Conservation (phyloP, 92 coral and sea anemone genomes). For the Chrysogorgia sp. region DNA sequence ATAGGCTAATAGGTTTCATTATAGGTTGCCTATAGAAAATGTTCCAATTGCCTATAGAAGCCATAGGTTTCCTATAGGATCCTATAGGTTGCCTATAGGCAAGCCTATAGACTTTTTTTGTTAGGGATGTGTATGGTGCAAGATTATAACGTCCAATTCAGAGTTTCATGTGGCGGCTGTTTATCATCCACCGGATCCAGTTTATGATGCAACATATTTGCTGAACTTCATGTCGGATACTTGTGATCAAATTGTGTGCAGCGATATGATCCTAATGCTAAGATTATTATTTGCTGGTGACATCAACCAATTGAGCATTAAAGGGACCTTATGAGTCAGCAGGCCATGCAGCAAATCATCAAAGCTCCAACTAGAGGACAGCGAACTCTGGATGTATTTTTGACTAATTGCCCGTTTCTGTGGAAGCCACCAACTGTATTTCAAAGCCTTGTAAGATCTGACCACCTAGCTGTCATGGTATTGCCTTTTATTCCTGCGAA, state of each 20-base stretch:
- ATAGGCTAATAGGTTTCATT: too few relatives aligned
- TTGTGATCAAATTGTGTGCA: slow-evolving; percentile 54
- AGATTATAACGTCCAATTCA: slow-evolving; percentile 43
- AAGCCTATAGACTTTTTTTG: too few relatives aligned
- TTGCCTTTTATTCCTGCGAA: too few relatives aligned
- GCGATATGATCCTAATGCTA: slow-evolving; percentile 60
- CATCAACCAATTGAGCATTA: slow-evolving; percentile 59
- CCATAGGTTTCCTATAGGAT: too few relatives aligned
- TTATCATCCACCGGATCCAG: slow-evolving; percentile 64
- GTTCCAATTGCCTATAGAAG: too few relatives aligned
- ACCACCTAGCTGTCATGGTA: too few relatives aligned
- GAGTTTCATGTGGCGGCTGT: slow-evolving; percentile 54
- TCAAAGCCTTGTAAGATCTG: too few relatives aligned
- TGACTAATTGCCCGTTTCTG: slow-evolving; percentile 63
- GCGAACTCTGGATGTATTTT: slow-evolving; percentile 60
- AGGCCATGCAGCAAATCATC: slow-evolving; percentile 52
- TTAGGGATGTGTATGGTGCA: slow-evolving; percentile 35
- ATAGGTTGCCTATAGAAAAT: too few relatives aligned
- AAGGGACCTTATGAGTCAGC: slow-evolving; percentile 61
- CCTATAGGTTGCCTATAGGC: too few relatives aligned
- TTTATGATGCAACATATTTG: slow-evolving; percentile 45
- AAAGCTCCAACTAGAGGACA: slow-evolving; percentile 61
- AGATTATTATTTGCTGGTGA: slow-evolving; percentile 62
- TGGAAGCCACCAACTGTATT: slow-evolving; percentile 61
- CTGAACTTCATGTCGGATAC: slow-evolving; percentile 51